Conservation (phyloP, 2,888 invertebrate genomes). For the Thysanoteuthis rhombus region DNA sequence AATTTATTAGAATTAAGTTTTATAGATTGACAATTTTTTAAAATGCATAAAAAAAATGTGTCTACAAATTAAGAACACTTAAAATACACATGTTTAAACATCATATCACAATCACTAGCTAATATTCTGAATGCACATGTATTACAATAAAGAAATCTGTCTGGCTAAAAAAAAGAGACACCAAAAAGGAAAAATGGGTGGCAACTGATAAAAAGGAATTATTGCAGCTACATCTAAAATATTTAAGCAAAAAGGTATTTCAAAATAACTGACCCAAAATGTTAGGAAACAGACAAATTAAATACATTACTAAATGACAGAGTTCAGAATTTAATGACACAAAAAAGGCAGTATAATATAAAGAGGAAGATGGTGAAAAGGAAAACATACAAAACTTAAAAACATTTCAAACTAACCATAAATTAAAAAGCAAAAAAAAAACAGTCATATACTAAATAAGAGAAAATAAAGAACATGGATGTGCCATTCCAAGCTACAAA, state of each 20-base stretch:
- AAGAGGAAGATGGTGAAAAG: background rate
- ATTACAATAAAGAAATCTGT: background rate
- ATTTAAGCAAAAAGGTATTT: background rate
- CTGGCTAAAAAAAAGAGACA: background rate
- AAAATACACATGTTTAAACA: background rate
- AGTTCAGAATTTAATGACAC: background rate
- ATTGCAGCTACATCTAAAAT: background rate
- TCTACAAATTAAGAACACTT: background rate
- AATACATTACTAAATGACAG: background rate
- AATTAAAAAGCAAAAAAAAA: background rate
- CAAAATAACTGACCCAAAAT: background rate
- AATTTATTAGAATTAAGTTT: background rate
- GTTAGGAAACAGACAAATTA: background rate
- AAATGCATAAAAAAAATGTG: background rate
- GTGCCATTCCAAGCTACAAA: background rate
- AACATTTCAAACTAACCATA: background rate
- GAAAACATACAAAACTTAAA: background rate
- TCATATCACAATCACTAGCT: background rate
- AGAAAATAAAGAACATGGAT: background rate
- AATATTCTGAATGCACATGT: background rate
- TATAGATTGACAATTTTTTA: background rate
- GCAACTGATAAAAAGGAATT: background rate
- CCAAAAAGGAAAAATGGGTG: background rate
- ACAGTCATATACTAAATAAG: too few relatives aligned
- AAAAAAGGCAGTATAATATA: background rate